phyloP scores from a whole-genome alignment of 2,113 vertebrate genomes.

The Embiotoca jacksoni region DNA sequence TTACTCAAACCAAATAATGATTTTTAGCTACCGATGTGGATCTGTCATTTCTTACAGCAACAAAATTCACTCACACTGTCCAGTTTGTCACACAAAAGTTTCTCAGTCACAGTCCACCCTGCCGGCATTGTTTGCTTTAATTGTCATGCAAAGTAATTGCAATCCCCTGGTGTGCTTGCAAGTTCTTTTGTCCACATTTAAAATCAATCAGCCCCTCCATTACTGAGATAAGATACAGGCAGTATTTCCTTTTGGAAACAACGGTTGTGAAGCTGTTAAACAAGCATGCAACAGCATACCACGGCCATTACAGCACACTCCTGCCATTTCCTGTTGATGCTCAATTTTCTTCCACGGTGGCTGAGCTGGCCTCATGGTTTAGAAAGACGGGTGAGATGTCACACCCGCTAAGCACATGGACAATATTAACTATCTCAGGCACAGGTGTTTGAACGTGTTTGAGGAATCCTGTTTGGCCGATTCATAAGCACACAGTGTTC shows the following conservation, averaged over 20 bases:
- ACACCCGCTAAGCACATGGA: constrained; percentile 30
- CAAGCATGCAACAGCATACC: constrained; percentile 66
- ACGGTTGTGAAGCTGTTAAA: constrained; percentile 55
- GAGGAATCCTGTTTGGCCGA: not conserved
- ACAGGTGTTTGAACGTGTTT: not conserved
- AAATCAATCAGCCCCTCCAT: constrained; percentile 43
- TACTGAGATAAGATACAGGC: constrained; percentile 27
- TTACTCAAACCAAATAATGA: not conserved
- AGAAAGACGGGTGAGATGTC: constrained; percentile 28
- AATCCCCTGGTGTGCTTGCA: constrained; percentile 24
- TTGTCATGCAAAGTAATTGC: constrained; percentile 71
- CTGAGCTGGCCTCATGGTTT: constrained; percentile 33
- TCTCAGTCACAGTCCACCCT: constrained; percentile 16
- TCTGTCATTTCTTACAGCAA: constrained; percentile 17
- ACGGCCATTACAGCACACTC: constrained; percentile 57
- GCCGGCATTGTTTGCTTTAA: constrained; percentile 45
- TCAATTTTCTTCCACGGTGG: constrained; percentile 40
- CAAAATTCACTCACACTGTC: constrained; percentile 17
- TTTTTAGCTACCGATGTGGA: constrained; percentile 3
- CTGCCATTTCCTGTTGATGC: constrained; percentile 71
- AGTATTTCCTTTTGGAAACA: constrained; percentile 59
- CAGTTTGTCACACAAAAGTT: constrained; percentile 13
- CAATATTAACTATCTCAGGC: not conserved
- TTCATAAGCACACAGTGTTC: constrained; percentile 14
- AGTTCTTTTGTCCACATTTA: constrained; percentile 57